phyloP scores from a whole-genome alignment of 2,113 vertebrate genomes.

The Carettochelys insculpta region DNA sequence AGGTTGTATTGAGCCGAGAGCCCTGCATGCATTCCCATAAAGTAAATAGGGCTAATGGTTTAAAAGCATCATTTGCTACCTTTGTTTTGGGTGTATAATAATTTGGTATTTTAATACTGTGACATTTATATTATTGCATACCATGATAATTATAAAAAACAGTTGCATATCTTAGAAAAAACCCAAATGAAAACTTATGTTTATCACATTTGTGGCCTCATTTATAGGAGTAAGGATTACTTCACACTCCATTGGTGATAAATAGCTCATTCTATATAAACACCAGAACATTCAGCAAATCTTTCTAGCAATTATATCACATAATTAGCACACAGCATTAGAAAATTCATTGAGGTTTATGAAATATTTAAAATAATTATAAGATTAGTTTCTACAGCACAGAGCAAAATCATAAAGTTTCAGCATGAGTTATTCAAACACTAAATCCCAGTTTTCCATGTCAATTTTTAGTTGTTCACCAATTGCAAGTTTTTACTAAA shows the following conservation, averaged over 20 bases:
- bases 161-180: constrained; percentile 34
- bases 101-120: constrained; percentile 9
- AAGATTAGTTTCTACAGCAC: constrained; percentile 76
- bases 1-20: too few relatives aligned
- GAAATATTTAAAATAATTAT: constrained; percentile 85
- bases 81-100: constrained; percentile 5
- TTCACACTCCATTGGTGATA: constrained; percentile 57
- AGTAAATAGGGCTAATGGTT: background rate
- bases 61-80: background rate
- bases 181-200: constrained; percentile 36
- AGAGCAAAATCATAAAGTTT: constrained; percentile 56
- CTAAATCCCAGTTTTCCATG: background rate
- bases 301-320: constrained; percentile 74
- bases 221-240: constrained; percentile 62
- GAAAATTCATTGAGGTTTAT: constrained; percentile 75
- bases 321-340: constrained; percentile 70
- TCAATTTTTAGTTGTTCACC: constrained; percentile 45
- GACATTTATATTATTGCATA: constrained; percentile 42
- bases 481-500: constrained; percentile 56
- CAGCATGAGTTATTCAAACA: constrained; percentile 66
- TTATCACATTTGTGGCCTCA: constrained; percentile 38
- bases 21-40: background rate
- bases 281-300: constrained; percentile 42
- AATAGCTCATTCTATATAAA: constrained; percentile 65
- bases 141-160: constrained; percentile 30